A percentile compares a stretch with the other conserved stretches of the same genome.
phyloP scores from a whole-genome alignment of 23 tunicate genomes.

The Styela clava region DNA sequence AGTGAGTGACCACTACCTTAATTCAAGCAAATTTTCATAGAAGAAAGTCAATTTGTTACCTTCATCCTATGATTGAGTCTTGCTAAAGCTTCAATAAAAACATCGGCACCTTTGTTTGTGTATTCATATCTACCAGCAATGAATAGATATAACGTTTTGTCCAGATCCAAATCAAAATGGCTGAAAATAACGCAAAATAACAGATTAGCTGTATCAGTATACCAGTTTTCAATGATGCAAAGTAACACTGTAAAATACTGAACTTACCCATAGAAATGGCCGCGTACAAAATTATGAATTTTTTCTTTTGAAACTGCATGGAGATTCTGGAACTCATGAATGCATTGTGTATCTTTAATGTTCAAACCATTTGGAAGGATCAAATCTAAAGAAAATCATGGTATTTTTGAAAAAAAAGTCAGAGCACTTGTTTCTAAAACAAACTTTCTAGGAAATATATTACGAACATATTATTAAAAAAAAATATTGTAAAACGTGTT shows the following conservation, averaged over 20 bases:
- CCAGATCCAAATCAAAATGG: conserved; percentile 95
- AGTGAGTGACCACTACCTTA: no score
- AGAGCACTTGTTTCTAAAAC: no score
- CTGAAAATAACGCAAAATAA: no score
- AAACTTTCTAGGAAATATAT: no score
- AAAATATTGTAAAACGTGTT: no score
- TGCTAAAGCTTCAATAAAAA: conserved; percentile 89
- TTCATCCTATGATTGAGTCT: conserved; percentile 80
- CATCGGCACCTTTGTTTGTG: conserved; percentile 94
- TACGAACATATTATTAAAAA: no score
- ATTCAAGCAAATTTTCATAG: no score
- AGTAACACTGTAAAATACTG: no score
- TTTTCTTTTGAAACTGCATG: conserved; percentile 95
- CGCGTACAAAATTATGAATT: conserved; percentile 90
- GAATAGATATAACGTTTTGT: conserved; percentile 95
- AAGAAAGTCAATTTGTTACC: no score
- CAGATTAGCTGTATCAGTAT: not conserved
- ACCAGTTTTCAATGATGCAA: not conserved
- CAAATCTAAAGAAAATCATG: conserved; percentile 62
- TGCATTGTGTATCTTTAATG: conserved; percentile 83
- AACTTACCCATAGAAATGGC: conserved; percentile 94
- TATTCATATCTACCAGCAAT: conserved; percentile 97
- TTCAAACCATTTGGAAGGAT: conserved; percentile 90
- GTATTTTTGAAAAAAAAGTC: not conserved
- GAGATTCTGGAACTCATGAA: conserved; percentile 94